A percentile compares a stretch with the other conserved stretches of the same genome.
Conservation (phyloP, 2,888 invertebrate species). For the Habroteleia sp. region DNA sequence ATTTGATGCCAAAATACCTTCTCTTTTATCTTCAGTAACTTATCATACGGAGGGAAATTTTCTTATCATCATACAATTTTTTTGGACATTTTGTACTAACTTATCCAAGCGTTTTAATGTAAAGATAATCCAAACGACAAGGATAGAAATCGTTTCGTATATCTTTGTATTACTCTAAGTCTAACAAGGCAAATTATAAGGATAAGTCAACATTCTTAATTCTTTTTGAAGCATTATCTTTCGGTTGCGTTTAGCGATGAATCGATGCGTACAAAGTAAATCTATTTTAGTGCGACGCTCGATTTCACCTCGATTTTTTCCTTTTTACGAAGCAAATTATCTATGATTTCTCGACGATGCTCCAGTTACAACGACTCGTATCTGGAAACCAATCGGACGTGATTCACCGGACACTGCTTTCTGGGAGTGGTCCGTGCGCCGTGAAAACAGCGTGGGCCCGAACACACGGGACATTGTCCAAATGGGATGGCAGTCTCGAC, state of each 20-base stretch:
- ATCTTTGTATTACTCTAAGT: not conserved
- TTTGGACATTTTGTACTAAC: too few relatives aligned
- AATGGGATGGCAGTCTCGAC: conserved; percentile 28
- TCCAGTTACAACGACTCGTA: conserved; percentile 52
- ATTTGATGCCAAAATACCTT: too few relatives aligned
- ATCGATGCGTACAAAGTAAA: conserved; percentile 32
- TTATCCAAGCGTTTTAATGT: too few relatives aligned
- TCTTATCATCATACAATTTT: too few relatives aligned
- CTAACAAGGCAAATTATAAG: conserved; percentile 1
- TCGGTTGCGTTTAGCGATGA: conserved; percentile 6
- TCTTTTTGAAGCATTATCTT: conserved; percentile 28
- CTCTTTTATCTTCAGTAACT: too few relatives aligned
- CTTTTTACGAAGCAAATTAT: conserved; percentile 50
- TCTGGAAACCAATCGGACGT: conserved; percentile 56
- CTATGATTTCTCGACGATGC: conserved; percentile 56
- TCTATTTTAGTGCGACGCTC: conserved; percentile 44
- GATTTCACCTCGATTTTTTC: conserved; percentile 57
- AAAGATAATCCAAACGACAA: too few relatives aligned
- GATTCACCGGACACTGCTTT: conserved; percentile 46
- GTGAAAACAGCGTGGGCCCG: conserved; percentile 55
- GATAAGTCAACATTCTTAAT: conserved; percentile 11
- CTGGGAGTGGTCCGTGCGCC: conserved; percentile 46
- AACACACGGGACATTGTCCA: conserved; percentile 45
- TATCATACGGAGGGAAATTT: too few relatives aligned
- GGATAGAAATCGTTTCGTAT: too few relatives aligned